These are phyloP conservation scores for Thaleichthys pacificus DNA, from an alignment of 2,797 vertebrate species.

Conservation along the genomic window DNA sequence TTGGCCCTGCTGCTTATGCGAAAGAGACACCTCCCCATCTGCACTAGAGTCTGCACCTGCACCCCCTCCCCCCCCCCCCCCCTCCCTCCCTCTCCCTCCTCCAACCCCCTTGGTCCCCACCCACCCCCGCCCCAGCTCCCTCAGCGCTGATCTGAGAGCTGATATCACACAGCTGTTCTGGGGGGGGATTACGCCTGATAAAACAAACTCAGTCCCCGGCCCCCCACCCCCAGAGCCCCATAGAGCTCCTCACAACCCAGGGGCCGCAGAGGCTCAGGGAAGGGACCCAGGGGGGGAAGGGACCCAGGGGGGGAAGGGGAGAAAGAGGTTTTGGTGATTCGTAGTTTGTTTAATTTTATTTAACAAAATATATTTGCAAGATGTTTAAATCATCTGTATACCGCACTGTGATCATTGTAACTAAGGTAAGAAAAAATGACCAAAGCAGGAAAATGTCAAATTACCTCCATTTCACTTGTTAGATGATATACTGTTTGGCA, in stretches of 20 bases:
- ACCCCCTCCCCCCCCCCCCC: slow-evolving; percentile 23
- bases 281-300: slow-evolving; percentile 37
- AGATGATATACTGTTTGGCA: neutral
- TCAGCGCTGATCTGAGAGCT: slow-evolving; percentile 53
- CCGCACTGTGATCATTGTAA: too few species aligned
- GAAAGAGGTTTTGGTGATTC: neutral
- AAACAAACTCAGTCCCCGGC: slow-evolving; percentile 64
- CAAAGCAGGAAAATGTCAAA: too few species aligned
- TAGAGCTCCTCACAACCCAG: slow-evolving; percentile 39
- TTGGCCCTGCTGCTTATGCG: neutral
- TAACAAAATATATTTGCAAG: neutral
- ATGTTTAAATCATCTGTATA: neutral
- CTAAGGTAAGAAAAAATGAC: too few species aligned
- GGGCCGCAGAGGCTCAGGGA: slow-evolving; percentile 36
- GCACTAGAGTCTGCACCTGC: slow-evolving; percentile 61
- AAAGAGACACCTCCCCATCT: slow-evolving; percentile 34
- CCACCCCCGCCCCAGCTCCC: slow-evolving; percentile 20
- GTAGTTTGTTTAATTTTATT: neutral
- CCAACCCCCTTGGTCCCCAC: neutral
- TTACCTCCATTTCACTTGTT: neutral
- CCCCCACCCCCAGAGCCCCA: slow-evolving; percentile 26
- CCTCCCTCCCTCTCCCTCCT: neutral
- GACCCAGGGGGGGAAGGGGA: slow-evolving; percentile 29
- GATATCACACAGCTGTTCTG: slow-evolving; percentile 75
- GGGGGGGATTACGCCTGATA: slow-evolving; percentile 74